Conservation (phyloP, 2,113 vertebrate species). For the Triplophysa siluroides region DNA sequence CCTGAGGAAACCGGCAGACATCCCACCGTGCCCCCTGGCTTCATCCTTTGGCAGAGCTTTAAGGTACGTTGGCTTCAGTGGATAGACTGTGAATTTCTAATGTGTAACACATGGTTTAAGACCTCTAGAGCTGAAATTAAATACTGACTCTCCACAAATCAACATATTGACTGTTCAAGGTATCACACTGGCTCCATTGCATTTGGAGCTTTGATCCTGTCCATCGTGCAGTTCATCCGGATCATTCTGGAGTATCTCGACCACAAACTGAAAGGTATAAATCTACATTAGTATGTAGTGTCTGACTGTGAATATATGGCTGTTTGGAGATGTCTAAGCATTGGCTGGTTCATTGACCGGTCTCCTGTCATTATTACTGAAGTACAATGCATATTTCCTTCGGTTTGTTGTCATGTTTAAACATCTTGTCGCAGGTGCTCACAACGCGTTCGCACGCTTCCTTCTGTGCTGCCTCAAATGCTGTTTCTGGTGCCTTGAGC, state of each 20-base stretch:
- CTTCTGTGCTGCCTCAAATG: slow-evolving; percentile 89
- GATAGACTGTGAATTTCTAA: neutral
- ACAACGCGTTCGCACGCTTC: slow-evolving; percentile 80
- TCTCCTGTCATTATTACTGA: neutral
- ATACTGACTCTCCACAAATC: neutral
- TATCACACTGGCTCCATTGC: slow-evolving; percentile 96
- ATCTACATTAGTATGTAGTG: neutral
- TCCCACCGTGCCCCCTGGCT: slow-evolving; percentile 86
- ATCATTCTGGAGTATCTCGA: slow-evolving; percentile 88
- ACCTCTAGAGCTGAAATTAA: neutral
- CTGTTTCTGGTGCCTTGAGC: slow-evolving; percentile 98
- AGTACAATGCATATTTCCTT: neutral
- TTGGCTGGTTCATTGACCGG: neutral
- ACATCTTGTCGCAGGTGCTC: slow-evolving; percentile 72
- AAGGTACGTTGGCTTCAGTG: slow-evolving; percentile 69
- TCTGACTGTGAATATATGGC: neutral
- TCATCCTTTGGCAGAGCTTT: slow-evolving; percentile 88
- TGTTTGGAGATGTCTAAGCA: neutral
- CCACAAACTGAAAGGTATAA: slow-evolving; percentile 84
- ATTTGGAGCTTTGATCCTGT: slow-evolving; percentile 90
- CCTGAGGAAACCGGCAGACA: slow-evolving; percentile 86
- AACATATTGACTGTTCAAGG: slow-evolving; percentile 68
- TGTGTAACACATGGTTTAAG: neutral
- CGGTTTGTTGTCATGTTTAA: too few species aligned
- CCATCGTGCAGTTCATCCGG: slow-evolving; percentile 84